These are phyloP conservation scores for Selenia dentaria DNA, from an alignment of 2,888 invertebrate genomes.

Conservation along the genomic window DNA sequence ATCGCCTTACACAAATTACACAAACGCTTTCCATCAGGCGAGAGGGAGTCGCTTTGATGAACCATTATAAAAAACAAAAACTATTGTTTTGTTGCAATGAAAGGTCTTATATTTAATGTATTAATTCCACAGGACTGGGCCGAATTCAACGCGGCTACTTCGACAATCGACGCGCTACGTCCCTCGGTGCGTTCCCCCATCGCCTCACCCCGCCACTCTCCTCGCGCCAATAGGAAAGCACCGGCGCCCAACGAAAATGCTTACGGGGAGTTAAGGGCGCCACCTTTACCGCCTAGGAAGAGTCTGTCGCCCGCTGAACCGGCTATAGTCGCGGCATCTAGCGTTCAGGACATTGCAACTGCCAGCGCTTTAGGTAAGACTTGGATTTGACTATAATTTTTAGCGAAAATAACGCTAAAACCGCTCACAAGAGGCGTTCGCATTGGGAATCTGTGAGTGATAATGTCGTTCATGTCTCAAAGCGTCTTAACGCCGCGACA, in stretches of 20 bases:
- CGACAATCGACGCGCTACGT: conserved; percentile 83
- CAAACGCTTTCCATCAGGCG: no score
- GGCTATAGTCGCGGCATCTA: conserved; percentile 61
- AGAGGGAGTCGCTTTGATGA: no score
- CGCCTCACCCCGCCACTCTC: conserved; percentile 83
- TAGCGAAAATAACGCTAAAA: no score
- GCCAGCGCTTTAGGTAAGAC: conserved; percentile 56
- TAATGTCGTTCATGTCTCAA: no score
- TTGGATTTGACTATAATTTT: no score
- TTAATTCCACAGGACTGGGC: conserved; percentile 82
- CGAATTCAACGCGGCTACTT: conserved; percentile 87
- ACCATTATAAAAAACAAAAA: no score
- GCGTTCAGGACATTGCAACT: conserved; percentile 71
- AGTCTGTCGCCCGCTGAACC: conserved; percentile 76
- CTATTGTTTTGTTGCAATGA: no score
- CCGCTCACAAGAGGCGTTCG: no score
- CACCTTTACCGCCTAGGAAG: conserved; percentile 85
- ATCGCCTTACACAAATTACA: no score
- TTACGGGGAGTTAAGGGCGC: conserved; percentile 71
- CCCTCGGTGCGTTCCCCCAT: conserved; percentile 81
- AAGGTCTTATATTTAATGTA: no score
- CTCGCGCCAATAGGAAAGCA: conserved; percentile 57
- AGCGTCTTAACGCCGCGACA: no score
- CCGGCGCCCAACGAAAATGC: conserved; percentile 64
- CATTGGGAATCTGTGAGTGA: no score